Evolutionary conservation across 1,140 invertebrate genomes (phyloP).

Genomic region (Drosophila eugracilis): DNA sequence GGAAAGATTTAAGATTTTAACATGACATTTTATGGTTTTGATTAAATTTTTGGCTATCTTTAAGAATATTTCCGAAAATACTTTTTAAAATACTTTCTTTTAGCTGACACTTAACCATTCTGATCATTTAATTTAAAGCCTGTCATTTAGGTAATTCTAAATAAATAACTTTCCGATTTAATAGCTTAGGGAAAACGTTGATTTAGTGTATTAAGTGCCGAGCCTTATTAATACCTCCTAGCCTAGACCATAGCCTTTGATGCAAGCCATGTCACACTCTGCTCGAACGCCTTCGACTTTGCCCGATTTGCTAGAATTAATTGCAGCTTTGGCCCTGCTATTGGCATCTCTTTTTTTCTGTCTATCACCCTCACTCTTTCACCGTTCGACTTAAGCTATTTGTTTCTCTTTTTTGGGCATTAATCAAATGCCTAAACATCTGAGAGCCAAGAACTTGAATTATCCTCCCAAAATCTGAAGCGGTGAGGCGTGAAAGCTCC

Average conservation of each 20-base stretch:
- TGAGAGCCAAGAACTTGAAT: conserved; percentile 12
- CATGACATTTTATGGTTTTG: neutral
- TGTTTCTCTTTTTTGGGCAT: conserved; percentile 49
- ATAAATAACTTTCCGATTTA: conserved; percentile 1
- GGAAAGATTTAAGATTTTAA: neutral
- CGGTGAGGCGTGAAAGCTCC: conserved; percentile 60
- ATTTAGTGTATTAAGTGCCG: conserved; percentile 1
- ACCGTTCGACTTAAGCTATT: neutral
- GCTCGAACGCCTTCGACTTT: conserved; percentile 11
- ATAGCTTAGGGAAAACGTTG: neutral
- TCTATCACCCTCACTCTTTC: conserved; percentile 6
- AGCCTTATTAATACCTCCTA: neutral
- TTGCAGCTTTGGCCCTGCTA: conserved; percentile 24
- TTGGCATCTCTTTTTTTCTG: conserved; percentile 6
- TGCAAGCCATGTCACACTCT: conserved; percentile 14
- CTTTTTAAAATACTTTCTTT: too few relatives aligned
- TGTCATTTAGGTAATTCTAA: neutral
- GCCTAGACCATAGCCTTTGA: conserved; percentile 28
- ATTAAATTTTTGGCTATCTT: too few relatives aligned
- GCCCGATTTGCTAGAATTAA: conserved; percentile 26
- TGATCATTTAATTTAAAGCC: neutral
- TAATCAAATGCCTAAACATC: conserved; percentile 64
- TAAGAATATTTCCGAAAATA: too few relatives aligned
- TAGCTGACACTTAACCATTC: too few relatives aligned
- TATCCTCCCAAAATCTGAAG: conserved; percentile 36